Percentiles rank a stretch among this genome's conserved stretches.
Evolutionary conservation across 2,113 vertebrate species (phyloP).

Genomic region (Progne subis): DNA sequence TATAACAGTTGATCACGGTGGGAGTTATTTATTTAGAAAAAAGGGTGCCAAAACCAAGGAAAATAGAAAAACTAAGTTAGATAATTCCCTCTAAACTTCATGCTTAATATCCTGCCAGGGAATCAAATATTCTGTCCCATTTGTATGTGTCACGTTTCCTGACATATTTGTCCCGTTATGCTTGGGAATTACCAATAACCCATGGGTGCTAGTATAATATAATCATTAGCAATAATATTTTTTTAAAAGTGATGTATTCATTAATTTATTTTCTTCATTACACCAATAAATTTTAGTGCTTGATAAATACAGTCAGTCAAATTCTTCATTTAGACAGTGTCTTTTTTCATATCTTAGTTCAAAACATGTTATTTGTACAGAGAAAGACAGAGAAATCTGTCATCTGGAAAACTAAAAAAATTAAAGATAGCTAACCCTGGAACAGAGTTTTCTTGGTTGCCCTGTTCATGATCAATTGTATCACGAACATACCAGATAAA

Average conservation of each 20-base stretch:
- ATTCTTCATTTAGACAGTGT: neutral
- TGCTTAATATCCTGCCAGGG: neutral
- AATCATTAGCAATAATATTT: neutral
- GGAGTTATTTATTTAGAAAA: neutral
- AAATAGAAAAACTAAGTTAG: neutral
- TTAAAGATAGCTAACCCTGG: neutral
- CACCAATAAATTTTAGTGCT: neutral
- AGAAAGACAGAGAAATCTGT: neutral
- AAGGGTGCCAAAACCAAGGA: neutral
- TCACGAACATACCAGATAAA: neutral
- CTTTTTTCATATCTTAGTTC: neutral
- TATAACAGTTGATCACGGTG: neutral
- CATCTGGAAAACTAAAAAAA: neutral
- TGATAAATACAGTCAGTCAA: neutral
- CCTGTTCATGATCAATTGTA: neutral
- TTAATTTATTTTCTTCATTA: neutral
- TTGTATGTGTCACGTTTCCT: neutral
- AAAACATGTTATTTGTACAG: neutral
- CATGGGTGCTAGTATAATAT: neutral
- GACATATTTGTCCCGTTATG: neutral
- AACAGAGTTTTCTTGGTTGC: constrained; percentile 3
- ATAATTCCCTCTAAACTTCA: neutral
- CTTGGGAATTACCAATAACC: neutral
- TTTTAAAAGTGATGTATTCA: neutral
- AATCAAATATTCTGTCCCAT: neutral